These are phyloP conservation scores for Falco berigora DNA, from an alignment of 2,797 vertebrate genomes.

Conservation along the genomic window DNA sequence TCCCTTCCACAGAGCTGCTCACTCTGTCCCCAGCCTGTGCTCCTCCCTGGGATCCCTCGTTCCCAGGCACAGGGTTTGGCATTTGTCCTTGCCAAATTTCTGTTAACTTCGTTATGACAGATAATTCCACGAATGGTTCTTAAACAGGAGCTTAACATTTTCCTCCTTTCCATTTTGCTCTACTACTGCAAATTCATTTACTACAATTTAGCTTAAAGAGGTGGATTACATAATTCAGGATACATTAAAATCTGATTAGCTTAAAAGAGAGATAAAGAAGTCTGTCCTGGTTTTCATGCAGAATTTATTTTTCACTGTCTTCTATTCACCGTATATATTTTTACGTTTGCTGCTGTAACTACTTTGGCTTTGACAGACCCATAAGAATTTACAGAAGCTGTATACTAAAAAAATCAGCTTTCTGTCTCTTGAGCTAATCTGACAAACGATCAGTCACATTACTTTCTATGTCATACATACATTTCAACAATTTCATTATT, in stretches of 20 bases:
- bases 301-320: neutral
- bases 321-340: neutral
- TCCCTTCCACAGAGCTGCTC: neutral
- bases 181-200: neutral
- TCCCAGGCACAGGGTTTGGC: neutral
- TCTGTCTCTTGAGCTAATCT: neutral
- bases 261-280: neutral
- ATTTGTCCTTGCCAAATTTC: neutral
- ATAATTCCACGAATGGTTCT: neutral
- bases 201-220: neutral
- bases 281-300: neutral
- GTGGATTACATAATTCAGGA: neutral
- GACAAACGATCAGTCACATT: neutral
- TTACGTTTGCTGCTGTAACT: neutral
- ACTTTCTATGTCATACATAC: neutral
- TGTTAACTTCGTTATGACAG: neutral
- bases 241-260: neutral
- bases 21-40: neutral
- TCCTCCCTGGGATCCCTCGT: neutral
- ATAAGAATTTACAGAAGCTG: neutral
- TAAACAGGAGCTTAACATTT: neutral
- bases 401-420: neutral
- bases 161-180: neutral
- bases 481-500: neutral
- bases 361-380: neutral